These are phyloP conservation scores for Periophthalmodon schlosseri DNA, from an alignment of 2,113 vertebrate genomes.

Conservation along the genomic window DNA sequence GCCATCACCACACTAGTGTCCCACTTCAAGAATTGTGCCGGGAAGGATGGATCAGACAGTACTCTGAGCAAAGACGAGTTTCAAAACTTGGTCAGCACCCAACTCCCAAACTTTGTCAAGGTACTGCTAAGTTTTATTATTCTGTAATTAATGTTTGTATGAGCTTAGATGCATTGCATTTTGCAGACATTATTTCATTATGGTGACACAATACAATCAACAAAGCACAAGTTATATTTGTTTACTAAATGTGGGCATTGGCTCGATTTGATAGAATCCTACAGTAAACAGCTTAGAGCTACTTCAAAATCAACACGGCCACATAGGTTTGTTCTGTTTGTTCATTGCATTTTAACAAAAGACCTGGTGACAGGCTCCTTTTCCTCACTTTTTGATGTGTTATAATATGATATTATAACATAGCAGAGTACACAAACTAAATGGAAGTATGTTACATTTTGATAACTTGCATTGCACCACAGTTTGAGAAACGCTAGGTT, in stretches of 20 bases:
- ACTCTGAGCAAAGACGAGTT: slow-evolving; percentile 79
- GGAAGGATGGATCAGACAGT: slow-evolving; percentile 67
- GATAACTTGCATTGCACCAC: too few species aligned
- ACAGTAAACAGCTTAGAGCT: not conserved
- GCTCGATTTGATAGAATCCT: not conserved
- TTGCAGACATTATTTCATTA: not conserved
- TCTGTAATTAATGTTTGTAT: not conserved
- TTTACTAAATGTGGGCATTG: not conserved
- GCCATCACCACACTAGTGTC: slow-evolving; percentile 71
- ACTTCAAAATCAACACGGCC: not conserved
- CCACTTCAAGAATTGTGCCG: slow-evolving; percentile 75
- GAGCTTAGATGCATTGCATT: not conserved
- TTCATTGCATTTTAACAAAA: not conserved
- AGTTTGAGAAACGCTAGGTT: not conserved
- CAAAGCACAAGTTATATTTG: not conserved
- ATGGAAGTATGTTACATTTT: not conserved
- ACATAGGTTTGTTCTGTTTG: not conserved
- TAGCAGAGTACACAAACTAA: not conserved
- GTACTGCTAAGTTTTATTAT: slow-evolving; percentile 28
- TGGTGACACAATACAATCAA: not conserved
- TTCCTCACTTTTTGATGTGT: not conserved
- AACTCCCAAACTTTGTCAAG: slow-evolving; percentile 75
- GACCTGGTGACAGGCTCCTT: not conserved
- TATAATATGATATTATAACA: not conserved
- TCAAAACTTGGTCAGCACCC: slow-evolving; percentile 63